Base-by-base conservation (phyloP, 2,797 vertebrate species). In the Threskiornis aethiopicus region DNA sequence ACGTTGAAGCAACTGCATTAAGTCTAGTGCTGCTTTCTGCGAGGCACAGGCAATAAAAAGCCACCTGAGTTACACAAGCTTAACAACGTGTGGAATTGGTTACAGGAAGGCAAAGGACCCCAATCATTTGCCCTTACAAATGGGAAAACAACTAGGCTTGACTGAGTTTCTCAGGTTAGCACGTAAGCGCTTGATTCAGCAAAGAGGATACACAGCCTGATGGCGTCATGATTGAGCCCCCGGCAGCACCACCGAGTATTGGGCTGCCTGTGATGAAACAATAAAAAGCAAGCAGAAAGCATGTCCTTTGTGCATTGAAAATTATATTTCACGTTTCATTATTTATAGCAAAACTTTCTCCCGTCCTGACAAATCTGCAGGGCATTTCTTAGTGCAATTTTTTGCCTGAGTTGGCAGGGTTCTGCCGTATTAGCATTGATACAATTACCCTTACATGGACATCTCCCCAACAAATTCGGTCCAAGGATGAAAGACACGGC, bases 161-260 rank as follows among this genome's bases (percentile, higher is more conserved):
- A 3, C 37, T n/a, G 77, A 3, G 26, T 41, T 28, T 10, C 71
- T 46, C 20, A 6, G 12, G 64, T 6, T 11, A 25, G 47, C 5
- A 3, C 4, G 0, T 7, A 8, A 73, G 88, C 31, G 1, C 26
- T 37, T 3, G 6, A 3, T 5, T 6, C 52, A 20, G 71, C 0
- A 0, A 58, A 33, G 66, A 8, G 4, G 26, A 37, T 3, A 6
- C 0, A 0, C 88, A 67, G 64, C 52, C 64, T 14, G 2, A 8
- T 13, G 44, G 69, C 0, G 0, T 8, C 25, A 16, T 0, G 9
- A 9, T 0, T 0, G 20, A 96, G 55, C 52, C 44, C 77, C 80
- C 54, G 69, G 71, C 25, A 93, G 75, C 86, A 39, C 33, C 52
- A 11, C 33, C 0, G 10, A 69, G n/a, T 13, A 5, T 2, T 31